These are phyloP conservation scores for Pleuronectes platessa DNA, from an alignment of 2,113 vertebrate genomes.

Conservation along the genomic window DNA sequence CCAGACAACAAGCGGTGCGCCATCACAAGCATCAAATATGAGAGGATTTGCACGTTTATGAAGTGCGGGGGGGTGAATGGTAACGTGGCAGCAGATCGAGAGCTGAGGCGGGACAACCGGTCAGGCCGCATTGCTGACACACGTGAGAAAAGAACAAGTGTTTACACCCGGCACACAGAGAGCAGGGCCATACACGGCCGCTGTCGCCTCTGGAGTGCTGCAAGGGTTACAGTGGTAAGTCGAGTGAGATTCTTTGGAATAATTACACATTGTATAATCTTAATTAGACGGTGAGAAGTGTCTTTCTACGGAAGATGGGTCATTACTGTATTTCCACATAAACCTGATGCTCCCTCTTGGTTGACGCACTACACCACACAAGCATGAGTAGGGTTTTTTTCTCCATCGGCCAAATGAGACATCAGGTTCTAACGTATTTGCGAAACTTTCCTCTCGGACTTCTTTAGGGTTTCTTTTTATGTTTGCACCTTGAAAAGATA, in stretches of 20 bases:
- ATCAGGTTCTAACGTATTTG: too few species aligned
- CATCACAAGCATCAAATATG: neutral
- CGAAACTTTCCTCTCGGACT: neutral
- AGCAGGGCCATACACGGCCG: neutral
- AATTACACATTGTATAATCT: slow-evolving; percentile 40
- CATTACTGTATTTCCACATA: too few species aligned
- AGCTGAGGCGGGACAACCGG: slow-evolving; percentile 8
- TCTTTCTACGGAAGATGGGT: too few species aligned
- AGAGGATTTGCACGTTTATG: slow-evolving; percentile 5
- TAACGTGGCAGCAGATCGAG: slow-evolving; percentile 5
- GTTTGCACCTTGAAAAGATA: slow-evolving; percentile 4
- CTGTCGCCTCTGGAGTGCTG: neutral
- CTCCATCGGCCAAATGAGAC: too few species aligned
- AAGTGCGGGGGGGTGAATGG: slow-evolving; percentile 6
- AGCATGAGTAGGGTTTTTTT: too few species aligned
- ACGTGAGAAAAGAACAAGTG: slow-evolving; percentile 28
- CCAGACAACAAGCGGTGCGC: neutral
- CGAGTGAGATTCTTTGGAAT: slow-evolving; percentile 23
- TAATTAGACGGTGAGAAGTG: slow-evolving; percentile 19
- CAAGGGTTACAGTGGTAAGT: slow-evolving; percentile 5
- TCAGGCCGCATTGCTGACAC: slow-evolving; percentile 24
- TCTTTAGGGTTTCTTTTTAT: neutral
- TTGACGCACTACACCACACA: too few species aligned
- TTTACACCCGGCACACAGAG: slow-evolving; percentile 27
- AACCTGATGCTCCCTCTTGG: too few species aligned